Conservation (phyloP, 2,888 invertebrate genomes). For the Rhagonycha lutea region DNA sequence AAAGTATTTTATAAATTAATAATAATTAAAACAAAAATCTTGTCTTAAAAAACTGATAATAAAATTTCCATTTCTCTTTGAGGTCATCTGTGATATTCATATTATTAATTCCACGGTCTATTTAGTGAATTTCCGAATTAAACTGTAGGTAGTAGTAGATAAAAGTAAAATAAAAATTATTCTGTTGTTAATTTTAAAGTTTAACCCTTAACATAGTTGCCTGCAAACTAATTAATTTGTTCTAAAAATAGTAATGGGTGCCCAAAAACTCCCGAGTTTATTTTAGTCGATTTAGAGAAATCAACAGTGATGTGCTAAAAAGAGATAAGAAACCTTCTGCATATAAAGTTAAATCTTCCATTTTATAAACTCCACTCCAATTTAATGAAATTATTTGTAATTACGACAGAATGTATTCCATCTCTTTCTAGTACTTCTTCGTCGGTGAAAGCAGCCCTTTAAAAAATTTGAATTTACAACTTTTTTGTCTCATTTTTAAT, state of each 20-base stretch:
- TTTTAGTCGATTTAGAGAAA: not conserved
- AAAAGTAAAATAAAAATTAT: not conserved
- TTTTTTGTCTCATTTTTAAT: not conserved
- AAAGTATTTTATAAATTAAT: conserved; percentile 11
- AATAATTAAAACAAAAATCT: not conserved
- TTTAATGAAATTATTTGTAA: too few species aligned
- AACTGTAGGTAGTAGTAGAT: not conserved
- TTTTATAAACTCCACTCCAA: too few species aligned
- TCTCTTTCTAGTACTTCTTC: too few species aligned
- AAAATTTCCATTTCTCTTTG: conserved; percentile 25
- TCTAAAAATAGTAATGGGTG: not conserved
- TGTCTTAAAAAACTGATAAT: conserved; percentile 17
- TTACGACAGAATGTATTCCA: too few species aligned
- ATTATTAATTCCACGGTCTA: conserved; percentile 16
- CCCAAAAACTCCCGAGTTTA: not conserved
- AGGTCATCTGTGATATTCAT: conserved; percentile 27
- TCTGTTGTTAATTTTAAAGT: not conserved
- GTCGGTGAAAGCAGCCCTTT: not conserved
- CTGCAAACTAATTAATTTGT: not conserved
- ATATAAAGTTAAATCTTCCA: too few species aligned
- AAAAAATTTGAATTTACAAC: not conserved
- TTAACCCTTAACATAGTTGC: not conserved
- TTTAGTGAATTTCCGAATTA: conserved; percentile 28
- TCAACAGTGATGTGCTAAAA: not conserved
- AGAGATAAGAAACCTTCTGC: too few species aligned